Evolutionary conservation across 2,113 vertebrate genomes (phyloP).

Genomic region (Alosa alosa): DNA sequence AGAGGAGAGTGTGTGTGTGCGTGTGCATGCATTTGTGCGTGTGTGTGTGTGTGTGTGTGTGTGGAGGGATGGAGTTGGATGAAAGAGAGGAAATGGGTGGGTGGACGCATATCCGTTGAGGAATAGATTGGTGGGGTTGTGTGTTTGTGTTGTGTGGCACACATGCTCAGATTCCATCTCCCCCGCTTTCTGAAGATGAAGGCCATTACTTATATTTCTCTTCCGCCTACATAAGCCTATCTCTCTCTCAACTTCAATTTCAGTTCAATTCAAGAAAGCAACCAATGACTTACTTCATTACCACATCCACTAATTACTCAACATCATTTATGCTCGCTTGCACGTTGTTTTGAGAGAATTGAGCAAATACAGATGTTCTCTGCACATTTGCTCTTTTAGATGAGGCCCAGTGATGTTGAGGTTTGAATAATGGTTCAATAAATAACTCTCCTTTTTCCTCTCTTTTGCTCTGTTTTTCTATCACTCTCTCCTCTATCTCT

Average conservation of each 20-base stretch:
- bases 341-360: too few species aligned
- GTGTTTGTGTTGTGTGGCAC: not conserved
- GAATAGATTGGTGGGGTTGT: not conserved
- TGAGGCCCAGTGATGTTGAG: too few species aligned
- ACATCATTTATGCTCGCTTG: too few species aligned
- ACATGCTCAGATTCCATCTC: not conserved
- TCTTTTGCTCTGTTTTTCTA: not conserved
- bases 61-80: not conserved
- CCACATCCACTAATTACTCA: too few species aligned
- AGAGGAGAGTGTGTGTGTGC: not conserved
- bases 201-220: conserved; percentile 59
- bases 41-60: conserved; percentile 1
- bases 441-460: not conserved
- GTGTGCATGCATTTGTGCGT: not conserved
- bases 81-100: conserved; percentile 38
- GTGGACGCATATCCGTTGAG: not conserved
- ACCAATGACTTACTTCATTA: too few species aligned
- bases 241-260: too few species aligned
- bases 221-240: too few species aligned
- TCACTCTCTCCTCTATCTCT: not conserved
- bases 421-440: too few species aligned
- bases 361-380: too few species aligned
- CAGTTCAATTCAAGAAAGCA: too few species aligned
- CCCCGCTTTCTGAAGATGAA: conserved; percentile 58
- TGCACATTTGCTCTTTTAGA: too few species aligned